A percentile compares a stretch with the other conserved stretches of the same genome.
Conservation (phyloP, 1,140 invertebrate genomes). For the Cryptotermes secundus region DNA sequence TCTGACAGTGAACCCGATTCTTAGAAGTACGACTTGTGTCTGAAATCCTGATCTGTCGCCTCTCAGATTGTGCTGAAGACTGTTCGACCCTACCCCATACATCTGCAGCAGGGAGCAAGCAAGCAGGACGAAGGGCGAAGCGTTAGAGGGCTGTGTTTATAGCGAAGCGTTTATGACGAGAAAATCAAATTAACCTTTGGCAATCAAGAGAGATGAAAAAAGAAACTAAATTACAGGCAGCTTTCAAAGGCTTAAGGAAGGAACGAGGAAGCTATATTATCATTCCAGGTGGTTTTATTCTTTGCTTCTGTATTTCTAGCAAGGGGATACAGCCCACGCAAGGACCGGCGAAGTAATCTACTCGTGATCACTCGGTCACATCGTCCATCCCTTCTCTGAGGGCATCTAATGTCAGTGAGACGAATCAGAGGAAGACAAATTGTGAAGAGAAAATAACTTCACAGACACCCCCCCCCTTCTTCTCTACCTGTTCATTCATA, state of each 20-base stretch:
- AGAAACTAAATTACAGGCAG: slow-evolving; percentile 17
- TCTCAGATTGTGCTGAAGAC: no score
- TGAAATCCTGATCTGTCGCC: no score
- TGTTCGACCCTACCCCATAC: no score
- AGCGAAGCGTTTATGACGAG: slow-evolving; percentile 1
- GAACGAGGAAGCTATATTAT: background rate
- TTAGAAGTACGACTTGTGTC: no score
- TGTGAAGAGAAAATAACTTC: no score
- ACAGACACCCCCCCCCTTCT: no score
- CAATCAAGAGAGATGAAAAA: background rate
- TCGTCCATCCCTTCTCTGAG: background rate
- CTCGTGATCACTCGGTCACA: background rate
- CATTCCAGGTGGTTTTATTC: background rate
- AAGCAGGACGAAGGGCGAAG: background rate
- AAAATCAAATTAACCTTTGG: background rate
- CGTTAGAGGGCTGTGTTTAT: background rate
- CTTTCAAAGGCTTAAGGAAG: background rate
- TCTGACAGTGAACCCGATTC: no score
- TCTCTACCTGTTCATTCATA: no score
- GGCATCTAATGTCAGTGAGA: background rate
- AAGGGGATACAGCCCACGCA: background rate
- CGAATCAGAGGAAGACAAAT: no score
- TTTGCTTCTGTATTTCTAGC: background rate
- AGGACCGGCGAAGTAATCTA: background rate
- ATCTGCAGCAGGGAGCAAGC: no score